phyloP scores from a whole-genome alignment of 1,140 invertebrate genomes.

The Teleopsis dalmanni region DNA sequence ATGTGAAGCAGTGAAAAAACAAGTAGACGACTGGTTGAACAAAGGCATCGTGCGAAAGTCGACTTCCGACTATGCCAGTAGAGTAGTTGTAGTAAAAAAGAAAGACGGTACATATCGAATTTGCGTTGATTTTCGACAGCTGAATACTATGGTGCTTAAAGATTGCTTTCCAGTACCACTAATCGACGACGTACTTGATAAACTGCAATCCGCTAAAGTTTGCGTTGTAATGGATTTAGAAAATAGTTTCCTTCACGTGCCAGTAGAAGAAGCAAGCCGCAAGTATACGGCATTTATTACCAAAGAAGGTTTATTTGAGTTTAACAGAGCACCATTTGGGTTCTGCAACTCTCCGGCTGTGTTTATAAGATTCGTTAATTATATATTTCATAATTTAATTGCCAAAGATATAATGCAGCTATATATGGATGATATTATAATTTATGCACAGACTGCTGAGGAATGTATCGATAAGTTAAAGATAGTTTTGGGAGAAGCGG shows the following conservation, averaged over 20 bases:
- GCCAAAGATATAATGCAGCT: neutral
- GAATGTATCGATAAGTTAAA: neutral
- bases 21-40: conserved; percentile 4
- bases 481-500: neutral
- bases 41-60: conserved; percentile 1
- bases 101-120: neutral
- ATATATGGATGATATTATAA: neutral
- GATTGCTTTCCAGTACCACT: neutral
- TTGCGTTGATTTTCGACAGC: conserved; percentile 5
- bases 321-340: conserved; percentile 2
- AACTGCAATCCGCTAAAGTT: neutral
- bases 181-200: neutral
- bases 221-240: conserved; percentile 7
- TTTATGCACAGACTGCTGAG: neutral
- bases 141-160: neutral
- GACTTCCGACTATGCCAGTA: conserved; percentile 13
- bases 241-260: conserved; percentile 11
- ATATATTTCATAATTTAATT: neutral
- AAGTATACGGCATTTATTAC: conserved; percentile 9
- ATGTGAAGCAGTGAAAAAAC: neutral
- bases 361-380: neutral
- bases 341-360: conserved; percentile 8
- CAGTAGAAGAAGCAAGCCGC: neutral
- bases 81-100: conserved; percentile 4
- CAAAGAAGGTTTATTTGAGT: neutral